phyloP scores from a whole-genome alignment of 1,140 invertebrate genomes.

The Eumaeus atala region DNA sequence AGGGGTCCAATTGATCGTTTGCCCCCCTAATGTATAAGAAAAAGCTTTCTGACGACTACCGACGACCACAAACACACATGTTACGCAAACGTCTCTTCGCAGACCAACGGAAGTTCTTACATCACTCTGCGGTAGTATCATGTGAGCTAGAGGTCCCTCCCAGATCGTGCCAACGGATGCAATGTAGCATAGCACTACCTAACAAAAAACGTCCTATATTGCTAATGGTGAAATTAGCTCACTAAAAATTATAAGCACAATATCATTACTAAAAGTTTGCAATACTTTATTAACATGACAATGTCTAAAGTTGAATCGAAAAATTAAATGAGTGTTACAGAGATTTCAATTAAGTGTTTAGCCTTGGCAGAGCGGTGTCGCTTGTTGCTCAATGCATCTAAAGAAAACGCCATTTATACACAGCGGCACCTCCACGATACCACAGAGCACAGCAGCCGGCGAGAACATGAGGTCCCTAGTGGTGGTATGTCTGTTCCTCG shows the following conservation, averaged over 20 bases:
- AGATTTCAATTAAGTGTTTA: slow-evolving; percentile 28
- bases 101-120: too few relatives aligned
- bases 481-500: slow-evolving; percentile 37
- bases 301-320: neutral
- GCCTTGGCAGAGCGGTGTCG: slow-evolving; percentile 46
- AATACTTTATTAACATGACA: neutral
- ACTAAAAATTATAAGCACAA: neutral
- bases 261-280: neutral
- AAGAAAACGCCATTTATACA: slow-evolving; percentile 38
- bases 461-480: slow-evolving; percentile 42
- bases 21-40: too few relatives aligned
- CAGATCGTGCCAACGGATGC: too few relatives aligned
- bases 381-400: slow-evolving; percentile 46
- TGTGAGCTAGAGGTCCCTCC: too few relatives aligned
- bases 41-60: too few relatives aligned
- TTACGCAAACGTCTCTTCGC: too few relatives aligned
- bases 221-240: neutral
- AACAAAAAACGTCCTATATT: too few relatives aligned
- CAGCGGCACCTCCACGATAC: slow-evolving; percentile 21
- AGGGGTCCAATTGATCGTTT: too few relatives aligned
- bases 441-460: slow-evolving; percentile 23
- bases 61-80: too few relatives aligned
- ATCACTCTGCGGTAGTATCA: too few relatives aligned
- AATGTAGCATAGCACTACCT: too few relatives aligned
- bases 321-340: too few relatives aligned